Conservation (phyloP, 2,113 vertebrate species). For the Lontra canadensis region DNA sequence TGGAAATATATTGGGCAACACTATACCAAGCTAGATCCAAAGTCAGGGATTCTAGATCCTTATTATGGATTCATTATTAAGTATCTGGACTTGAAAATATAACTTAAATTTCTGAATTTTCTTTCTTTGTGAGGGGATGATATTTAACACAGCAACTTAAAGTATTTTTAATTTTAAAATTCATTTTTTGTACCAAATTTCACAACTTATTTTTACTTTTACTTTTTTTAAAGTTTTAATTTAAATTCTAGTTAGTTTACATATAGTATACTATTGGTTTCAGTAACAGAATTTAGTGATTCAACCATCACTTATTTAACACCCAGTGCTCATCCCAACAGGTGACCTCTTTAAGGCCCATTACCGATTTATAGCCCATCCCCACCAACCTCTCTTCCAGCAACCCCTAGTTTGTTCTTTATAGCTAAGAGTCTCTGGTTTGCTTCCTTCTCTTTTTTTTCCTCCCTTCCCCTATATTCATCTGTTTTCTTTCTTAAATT, state of each 20-base stretch:
- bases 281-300: not conserved
- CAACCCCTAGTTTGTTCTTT: not conserved
- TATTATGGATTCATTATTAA: not conserved
- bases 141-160: not conserved
- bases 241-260: not conserved
- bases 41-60: not conserved
- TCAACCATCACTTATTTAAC: not conserved
- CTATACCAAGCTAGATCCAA: not conserved
- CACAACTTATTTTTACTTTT: not conserved
- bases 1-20: not conserved
- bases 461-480: not conserved
- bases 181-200: not conserved
- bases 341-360: not conserved
- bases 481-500: not conserved
- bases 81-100: not conserved
- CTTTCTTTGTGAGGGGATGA: not conserved
- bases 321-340: not conserved
- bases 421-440: not conserved
- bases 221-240: not conserved
- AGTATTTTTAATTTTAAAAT: not conserved
- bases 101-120: not conserved
- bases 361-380: not conserved
- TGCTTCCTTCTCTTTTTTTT: not conserved
- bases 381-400: not conserved
- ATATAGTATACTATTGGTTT: not conserved